Base-by-base conservation (phyloP, 2,888 invertebrate genomes). In the Hirtodrosophila histrioides region DNA sequence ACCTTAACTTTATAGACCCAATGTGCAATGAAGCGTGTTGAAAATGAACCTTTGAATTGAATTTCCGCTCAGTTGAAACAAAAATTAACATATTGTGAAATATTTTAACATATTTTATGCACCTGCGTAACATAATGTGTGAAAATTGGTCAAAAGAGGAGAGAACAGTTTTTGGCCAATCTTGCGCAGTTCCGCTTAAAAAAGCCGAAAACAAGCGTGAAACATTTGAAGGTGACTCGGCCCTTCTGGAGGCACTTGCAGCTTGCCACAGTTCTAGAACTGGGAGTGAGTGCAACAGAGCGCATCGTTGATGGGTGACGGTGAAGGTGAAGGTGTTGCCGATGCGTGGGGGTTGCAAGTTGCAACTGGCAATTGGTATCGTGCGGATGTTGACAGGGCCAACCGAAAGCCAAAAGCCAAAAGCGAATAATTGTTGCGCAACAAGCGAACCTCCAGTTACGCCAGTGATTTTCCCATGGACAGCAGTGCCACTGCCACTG, bases 381-480 rank as follows among this genome's bases (percentile, higher is more conserved):
- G 49, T 44, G 36, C 58, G 48, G 44, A 50, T 55, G 50, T 64
- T 64, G 57, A 50, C 57, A 64, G 53, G 48, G 31, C 7, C 36
- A 62, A 48, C 37, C 33, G 17, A 43, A 45, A 39, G 10, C 12
- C 48, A 58, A 55, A 40, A 24, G 12, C 50, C 40, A 29, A 46
- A 53, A 61, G 51, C 73, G 65, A 66, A 37, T 74, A 74, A 74
- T 75, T 74, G 73, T 74, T 66, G 76, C 40, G 55, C 56, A 69
- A 78, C 60, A 63, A 45, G 48, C 56, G 57, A 36, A 33, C 46
- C 45, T 56, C 51, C 58, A 77, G 72, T 68, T 78, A 71, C 67
- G 78, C 75, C 88, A 70, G 77, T 71, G 84, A 84, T 84, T 87
- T 87, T 84, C 88, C 84, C 86, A 88, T 60, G 35, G 53, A 44